These are phyloP conservation scores for Coreoperca whiteheadi DNA, from an alignment of 2,113 vertebrate genomes.

Conservation along the genomic window DNA sequence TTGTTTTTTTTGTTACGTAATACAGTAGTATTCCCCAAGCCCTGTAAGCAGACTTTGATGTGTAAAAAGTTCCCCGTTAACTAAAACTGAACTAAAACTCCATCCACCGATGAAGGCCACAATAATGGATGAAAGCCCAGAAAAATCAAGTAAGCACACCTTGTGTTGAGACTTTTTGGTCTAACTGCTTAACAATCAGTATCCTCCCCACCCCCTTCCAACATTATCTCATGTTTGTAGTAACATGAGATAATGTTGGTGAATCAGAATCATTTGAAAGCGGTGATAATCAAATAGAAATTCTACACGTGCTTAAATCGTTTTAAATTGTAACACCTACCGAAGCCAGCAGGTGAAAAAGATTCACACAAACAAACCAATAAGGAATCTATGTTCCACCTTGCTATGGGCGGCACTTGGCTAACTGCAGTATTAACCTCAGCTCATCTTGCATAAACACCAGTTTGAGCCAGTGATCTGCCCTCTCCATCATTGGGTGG, in stretches of 20 bases:
- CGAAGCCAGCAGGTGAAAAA: conserved; percentile 1
- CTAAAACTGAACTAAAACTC: neutral
- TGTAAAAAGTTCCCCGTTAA: too few species aligned
- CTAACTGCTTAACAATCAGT: neutral
- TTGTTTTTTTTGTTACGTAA: too few species aligned
- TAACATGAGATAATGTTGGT: neutral
- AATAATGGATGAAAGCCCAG: neutral
- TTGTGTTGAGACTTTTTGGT: neutral
- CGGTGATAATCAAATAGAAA: neutral
- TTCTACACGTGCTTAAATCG: too few species aligned
- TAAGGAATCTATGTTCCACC: neutral
- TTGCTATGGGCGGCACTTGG: conserved; percentile 1
- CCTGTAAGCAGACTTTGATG: too few species aligned
- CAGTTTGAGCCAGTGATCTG: conserved; percentile 38
- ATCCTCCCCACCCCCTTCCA: neutral
- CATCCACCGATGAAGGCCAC: too few species aligned
- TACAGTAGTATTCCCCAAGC: too few species aligned
- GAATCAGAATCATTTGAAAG: neutral
- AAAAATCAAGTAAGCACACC: neutral
- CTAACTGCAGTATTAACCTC: conserved; percentile 16
- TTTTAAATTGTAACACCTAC: neutral
- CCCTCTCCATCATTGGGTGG: conserved; percentile 47
- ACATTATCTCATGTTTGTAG: neutral
- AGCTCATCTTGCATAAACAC: conserved; percentile 43
- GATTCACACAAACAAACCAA: conserved; percentile 24